phyloP scores from a whole-genome alignment of 2,797 vertebrate genomes.

The Cossypha niveicapilla region DNA sequence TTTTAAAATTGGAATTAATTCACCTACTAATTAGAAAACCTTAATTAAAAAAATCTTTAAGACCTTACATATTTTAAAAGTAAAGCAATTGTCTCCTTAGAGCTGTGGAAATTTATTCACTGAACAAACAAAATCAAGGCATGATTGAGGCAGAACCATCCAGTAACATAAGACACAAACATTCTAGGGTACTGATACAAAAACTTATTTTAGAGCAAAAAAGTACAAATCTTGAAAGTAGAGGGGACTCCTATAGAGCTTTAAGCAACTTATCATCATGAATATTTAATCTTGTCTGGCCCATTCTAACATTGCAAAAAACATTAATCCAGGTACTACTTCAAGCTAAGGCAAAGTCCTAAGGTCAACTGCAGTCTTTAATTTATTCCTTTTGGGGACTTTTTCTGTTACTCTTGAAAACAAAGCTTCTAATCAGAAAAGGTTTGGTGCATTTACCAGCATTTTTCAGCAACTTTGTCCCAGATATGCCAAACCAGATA shows the following conservation, averaged over 20 bases:
- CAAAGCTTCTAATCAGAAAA: background rate
- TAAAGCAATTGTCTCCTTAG: background rate
- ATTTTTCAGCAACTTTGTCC: background rate
- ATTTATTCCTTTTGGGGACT: background rate
- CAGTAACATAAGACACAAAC: background rate
- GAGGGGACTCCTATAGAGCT: background rate
- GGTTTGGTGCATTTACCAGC: background rate
- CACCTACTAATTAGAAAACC: background rate
- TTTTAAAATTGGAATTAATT: background rate
- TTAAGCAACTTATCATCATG: background rate
- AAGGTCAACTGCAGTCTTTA: background rate
- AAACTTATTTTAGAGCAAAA: background rate
- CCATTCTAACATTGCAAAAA: background rate
- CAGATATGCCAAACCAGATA: background rate
- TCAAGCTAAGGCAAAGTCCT: background rate
- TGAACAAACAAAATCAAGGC: background rate
- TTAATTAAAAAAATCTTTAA: background rate
- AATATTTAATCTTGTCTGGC: background rate
- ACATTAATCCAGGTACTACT: background rate
- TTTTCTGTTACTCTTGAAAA: background rate
- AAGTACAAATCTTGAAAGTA: background rate
- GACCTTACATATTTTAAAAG: background rate
- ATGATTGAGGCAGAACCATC: background rate
- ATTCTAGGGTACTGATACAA: background rate
- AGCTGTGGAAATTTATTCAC: background rate